A percentile compares a stretch with the other conserved stretches of the same genome.
Evolutionary conservation across 2,888 invertebrate species (phyloP).

Genomic region (Parnassius orleans): DNA sequence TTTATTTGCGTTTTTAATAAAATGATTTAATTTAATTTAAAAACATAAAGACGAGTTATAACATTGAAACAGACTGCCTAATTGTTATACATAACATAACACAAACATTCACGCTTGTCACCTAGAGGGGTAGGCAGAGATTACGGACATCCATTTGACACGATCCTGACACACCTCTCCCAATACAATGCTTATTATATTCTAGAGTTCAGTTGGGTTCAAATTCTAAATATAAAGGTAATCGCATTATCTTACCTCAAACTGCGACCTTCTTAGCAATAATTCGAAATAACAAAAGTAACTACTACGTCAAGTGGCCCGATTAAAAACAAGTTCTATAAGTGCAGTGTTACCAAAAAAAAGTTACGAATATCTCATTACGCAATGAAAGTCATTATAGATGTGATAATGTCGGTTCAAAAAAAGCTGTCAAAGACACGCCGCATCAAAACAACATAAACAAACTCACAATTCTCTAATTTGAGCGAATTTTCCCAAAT

Average conservation of each 20-base stretch:
- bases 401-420: constrained; percentile 6
- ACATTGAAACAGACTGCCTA: too few species aligned
- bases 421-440: constrained; percentile 16
- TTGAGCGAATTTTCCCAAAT: not conserved
- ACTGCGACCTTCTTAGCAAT: constrained; percentile 15
- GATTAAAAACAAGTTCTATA: constrained; percentile 29
- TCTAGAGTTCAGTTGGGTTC: too few species aligned
- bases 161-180: too few species aligned
- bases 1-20: too few species aligned
- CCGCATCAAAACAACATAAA: constrained; percentile 11
- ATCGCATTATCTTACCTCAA: constrained; percentile 21
- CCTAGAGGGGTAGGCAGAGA: too few species aligned
- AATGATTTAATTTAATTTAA: too few species aligned
- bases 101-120: too few species aligned
- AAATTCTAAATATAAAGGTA: not conserved
- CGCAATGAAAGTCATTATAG: constrained; percentile 25
- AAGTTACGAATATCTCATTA: constrained; percentile 34
- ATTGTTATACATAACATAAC: too few species aligned
- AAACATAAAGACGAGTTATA: too few species aligned
- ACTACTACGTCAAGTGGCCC: constrained; percentile 25
- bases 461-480: constrained; percentile 18
- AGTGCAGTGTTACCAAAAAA: constrained; percentile 32
- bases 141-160: too few species aligned
- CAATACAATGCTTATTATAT: too few species aligned
- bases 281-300: constrained; percentile 1